Evolutionary conservation across 2,113 vertebrate genomes (phyloP).

Genomic region (Malaclemys terrapin): DNA sequence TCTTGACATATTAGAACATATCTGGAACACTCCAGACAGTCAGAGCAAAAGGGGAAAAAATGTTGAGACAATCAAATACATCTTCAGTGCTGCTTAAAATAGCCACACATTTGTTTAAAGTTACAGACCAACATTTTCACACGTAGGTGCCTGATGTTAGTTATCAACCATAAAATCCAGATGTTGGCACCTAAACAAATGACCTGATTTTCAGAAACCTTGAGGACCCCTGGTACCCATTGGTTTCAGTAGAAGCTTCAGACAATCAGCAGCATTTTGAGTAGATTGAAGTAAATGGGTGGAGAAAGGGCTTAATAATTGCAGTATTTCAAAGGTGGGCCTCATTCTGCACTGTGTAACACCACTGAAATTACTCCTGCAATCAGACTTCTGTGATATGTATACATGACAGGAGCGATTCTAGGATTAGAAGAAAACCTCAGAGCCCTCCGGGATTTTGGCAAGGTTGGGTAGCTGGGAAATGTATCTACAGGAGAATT

Average conservation of each 20-base stretch:
- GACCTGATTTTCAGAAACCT: not conserved
- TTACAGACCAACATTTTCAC: not conserved
- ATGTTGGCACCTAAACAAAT: not conserved
- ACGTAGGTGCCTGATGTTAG: not conserved
- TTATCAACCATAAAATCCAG: not conserved
- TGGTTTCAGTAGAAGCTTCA: not conserved
- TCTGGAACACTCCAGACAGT: not conserved
- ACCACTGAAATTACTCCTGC: not conserved
- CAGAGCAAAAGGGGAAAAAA: rapidly evolving
- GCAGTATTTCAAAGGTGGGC: too few relatives aligned
- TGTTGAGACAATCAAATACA: not conserved
- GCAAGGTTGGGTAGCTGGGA: not conserved
- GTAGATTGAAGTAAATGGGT: not conserved
- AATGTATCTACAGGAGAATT: not conserved
- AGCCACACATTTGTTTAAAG: not conserved
- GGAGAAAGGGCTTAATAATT: not conserved
- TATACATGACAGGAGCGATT: too few relatives aligned
- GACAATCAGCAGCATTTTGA: not conserved
- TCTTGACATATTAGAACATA: not conserved
- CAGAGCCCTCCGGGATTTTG: not conserved
- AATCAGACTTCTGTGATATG: not conserved
- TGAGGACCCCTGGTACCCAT: rapidly evolving
- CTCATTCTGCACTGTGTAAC: not conserved
- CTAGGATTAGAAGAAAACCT: not conserved
- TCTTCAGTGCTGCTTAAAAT: not conserved